Percentiles rank a stretch among this genome's conserved stretches.
Evolutionary conservation across 2,888 invertebrate species (phyloP).

Genomic region (Teleogryllus oceanicus): DNA sequence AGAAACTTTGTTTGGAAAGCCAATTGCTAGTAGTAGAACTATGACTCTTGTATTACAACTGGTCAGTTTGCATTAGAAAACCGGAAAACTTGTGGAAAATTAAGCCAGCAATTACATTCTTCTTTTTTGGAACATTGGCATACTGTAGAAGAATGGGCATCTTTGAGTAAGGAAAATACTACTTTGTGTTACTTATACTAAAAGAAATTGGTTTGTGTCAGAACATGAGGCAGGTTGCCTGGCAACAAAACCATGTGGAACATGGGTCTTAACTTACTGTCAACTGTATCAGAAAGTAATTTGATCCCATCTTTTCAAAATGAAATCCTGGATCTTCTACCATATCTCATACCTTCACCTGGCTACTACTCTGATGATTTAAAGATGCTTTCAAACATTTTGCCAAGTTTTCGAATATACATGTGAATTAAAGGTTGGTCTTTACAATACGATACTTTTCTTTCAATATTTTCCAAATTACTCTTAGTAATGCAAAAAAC

Average conservation of each 20-base stretch:
- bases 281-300: background rate
- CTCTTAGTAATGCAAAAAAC: slow-evolving; percentile 31
- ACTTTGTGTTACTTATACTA: background rate
- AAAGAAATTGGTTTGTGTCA: background rate
- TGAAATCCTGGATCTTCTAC: slow-evolving; percentile 3
- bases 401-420: slow-evolving; percentile 25
- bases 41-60: background rate
- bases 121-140: background rate
- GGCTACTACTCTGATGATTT: background rate
- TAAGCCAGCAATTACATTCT: background rate
- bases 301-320: background rate
- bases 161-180: background rate
- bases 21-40: background rate
- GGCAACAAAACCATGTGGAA: background rate
- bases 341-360: background rate
- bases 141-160: background rate
- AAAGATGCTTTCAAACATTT: background rate
- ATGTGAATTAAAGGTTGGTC: slow-evolving; percentile 28
- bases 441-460: slow-evolving; percentile 24
- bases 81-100: background rate
- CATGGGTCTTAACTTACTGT: background rate
- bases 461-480: slow-evolving; percentile 35
- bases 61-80: background rate
- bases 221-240: background rate
- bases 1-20: background rate